phyloP scores from a whole-genome alignment of 2,888 invertebrate genomes.

The Chesias legatella region DNA sequence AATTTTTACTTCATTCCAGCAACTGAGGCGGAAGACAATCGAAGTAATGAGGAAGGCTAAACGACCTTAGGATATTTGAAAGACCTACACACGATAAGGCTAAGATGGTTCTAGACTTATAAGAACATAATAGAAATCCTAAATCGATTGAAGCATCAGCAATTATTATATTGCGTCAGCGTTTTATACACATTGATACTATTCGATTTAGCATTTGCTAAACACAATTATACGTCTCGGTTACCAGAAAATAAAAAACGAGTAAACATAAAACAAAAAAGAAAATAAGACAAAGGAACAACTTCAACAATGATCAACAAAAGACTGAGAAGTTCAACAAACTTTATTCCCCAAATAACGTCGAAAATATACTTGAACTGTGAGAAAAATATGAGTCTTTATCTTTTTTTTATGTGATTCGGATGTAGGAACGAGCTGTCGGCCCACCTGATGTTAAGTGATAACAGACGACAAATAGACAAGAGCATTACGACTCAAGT shows the following conservation, averaged over 20 bases:
- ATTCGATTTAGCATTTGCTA: too few relatives aligned
- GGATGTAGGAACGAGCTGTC: too few relatives aligned
- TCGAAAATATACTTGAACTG: slow-evolving; percentile 1
- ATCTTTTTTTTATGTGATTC: too few relatives aligned
- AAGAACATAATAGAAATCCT: slow-evolving; percentile 25
- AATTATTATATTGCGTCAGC: too few relatives aligned
- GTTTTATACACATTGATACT: too few relatives aligned
- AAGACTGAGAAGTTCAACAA: slow-evolving; percentile 10
- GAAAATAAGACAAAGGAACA: slow-evolving; percentile 9
- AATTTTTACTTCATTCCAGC: slow-evolving; percentile 26
- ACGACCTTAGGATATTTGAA: slow-evolving; percentile 29
- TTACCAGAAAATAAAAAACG: background rate
- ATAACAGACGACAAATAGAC: too few relatives aligned
- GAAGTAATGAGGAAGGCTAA: slow-evolving; percentile 39
- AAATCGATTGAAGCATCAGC: slow-evolving; percentile 30
- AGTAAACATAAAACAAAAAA: background rate
- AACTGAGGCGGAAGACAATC: slow-evolving; percentile 38
- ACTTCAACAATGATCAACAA: slow-evolving; percentile 12
- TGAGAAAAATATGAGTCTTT: too few relatives aligned
- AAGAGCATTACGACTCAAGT: too few relatives aligned
- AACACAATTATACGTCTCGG: too few relatives aligned
- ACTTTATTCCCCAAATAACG: slow-evolving; percentile 12
- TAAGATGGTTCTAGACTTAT: too few relatives aligned
- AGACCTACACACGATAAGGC: slow-evolving; percentile 14
- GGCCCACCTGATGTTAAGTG: too few relatives aligned